A percentile compares a stretch with the other conserved stretches of the same genome.
These are phyloP conservation scores for Salvelinus namaycush DNA, from an alignment of 2,113 vertebrate genomes.

Conservation along the genomic window DNA sequence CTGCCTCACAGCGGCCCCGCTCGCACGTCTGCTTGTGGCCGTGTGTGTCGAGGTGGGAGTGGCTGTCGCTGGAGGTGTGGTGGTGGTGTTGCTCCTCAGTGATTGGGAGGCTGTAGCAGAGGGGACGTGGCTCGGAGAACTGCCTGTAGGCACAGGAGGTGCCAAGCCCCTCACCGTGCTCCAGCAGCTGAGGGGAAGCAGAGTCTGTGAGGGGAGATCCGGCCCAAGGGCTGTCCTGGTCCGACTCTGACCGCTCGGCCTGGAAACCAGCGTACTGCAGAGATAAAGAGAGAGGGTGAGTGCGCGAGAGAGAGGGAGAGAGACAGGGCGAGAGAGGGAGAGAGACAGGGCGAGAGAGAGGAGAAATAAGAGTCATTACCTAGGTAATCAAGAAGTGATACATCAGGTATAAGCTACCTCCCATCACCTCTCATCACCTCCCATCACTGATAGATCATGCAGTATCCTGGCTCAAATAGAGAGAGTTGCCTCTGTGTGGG, in stretches of 20 bases:
- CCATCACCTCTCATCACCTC: neutral
- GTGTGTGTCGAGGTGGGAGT: conserved; percentile 63
- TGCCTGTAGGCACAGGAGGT: conserved; percentile 87
- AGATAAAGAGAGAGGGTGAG: neutral
- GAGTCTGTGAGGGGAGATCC: conserved; percentile 89
- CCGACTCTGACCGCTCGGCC: conserved; percentile 89
- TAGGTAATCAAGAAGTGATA: too few species aligned
- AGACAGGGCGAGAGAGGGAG: neutral
- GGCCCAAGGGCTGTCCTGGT: conserved; percentile 94
- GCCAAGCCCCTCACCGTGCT: conserved; percentile 80
- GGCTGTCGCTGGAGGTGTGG: conserved; percentile 70
- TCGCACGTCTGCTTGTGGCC: conserved; percentile 81
- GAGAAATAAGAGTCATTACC: too few species aligned
- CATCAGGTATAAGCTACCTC: too few species aligned
- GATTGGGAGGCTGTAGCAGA: conserved; percentile 83
- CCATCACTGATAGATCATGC: conserved; percentile 2
- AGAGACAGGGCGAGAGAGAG: neutral
- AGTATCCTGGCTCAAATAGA: neutral
- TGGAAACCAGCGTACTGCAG: conserved; percentile 89
- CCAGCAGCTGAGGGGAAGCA: conserved; percentile 88
- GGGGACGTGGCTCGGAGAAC: conserved; percentile 77
- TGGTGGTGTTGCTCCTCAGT: conserved; percentile 73
- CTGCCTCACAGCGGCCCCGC: conserved; percentile 87
- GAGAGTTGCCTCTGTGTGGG: conserved; percentile 35
- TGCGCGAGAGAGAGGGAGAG: neutral